A percentile compares a stretch with the other conserved stretches of the same genome.
Conservation (phyloP, 2,797 vertebrate species). For the Peromyscus nudipes region DNA sequence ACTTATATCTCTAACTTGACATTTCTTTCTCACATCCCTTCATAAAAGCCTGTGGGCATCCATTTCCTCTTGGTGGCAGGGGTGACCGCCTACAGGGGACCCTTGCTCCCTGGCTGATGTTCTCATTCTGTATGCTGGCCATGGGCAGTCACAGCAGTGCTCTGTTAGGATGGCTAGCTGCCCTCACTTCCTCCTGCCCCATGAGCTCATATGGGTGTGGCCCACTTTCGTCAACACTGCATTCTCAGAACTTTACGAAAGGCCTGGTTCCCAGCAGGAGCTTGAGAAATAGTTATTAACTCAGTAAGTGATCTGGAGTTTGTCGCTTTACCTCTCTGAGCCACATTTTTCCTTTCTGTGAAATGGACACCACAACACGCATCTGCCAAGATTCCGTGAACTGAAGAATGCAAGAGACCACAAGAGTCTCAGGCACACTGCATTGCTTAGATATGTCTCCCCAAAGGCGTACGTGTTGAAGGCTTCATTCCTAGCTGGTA, state of each 20-base stretch:
- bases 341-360: conserved; percentile 7
- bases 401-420: background rate
- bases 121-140: background rate
- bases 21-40: background rate
- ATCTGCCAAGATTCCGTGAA: background rate
- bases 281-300: background rate
- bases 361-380: background rate
- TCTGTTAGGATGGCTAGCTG: background rate
- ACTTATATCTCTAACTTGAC: background rate
- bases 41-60: background rate
- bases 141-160: too few relatives aligned
- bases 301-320: background rate
- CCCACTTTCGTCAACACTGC: background rate
- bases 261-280: background rate
- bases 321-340: background rate
- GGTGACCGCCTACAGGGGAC: background rate
- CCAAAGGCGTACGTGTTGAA: background rate
- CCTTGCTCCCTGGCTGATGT: background rate
- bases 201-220: background rate
- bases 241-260: conserved; percentile 19
- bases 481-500: background rate
- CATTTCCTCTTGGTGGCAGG: background rate
- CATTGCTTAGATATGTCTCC: background rate
- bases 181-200: background rate
- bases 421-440: too few relatives aligned